Percentiles rank a stretch among this genome's conserved stretches.
These are phyloP conservation scores for Philereme transversata DNA, from an alignment of 2,888 invertebrate species.

Conservation along the genomic window DNA sequence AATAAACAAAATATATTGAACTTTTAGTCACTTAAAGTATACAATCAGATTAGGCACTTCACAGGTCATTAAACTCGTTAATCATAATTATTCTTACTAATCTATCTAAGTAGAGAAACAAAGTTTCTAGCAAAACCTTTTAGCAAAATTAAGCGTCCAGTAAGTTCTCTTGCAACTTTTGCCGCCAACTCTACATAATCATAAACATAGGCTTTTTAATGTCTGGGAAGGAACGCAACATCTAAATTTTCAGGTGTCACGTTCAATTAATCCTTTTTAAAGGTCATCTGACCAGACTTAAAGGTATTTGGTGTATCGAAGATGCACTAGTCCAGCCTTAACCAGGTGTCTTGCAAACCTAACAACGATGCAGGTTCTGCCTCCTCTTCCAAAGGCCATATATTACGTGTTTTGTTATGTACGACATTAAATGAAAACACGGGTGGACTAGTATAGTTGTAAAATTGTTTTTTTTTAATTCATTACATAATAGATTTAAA, in stretches of 20 bases:
- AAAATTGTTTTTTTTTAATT: too few relatives aligned
- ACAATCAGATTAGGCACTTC: too few relatives aligned
- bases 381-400: conserved; percentile 61
- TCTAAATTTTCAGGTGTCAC: conserved; percentile 24
- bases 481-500: too few relatives aligned
- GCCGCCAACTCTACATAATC: neutral
- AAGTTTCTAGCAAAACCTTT: too few relatives aligned
- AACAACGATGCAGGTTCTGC: conserved; percentile 45
- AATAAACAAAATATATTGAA: too few relatives aligned
- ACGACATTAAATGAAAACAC: too few relatives aligned
- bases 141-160: too few relatives aligned
- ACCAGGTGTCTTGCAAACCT: conserved; percentile 43
- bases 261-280: conserved; percentile 18
- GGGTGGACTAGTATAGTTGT: too few relatives aligned
- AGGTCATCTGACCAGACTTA: conserved; percentile 12
- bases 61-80: too few relatives aligned
- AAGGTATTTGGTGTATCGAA: conserved; percentile 20
- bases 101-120: too few relatives aligned
- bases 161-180: neutral
- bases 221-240: conserved; percentile 20
- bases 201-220: conserved; percentile 4
- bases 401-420: conserved; percentile 40
- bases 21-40: too few relatives aligned
- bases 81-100: too few relatives aligned
- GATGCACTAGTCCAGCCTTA: conserved; percentile 25